phyloP scores from a whole-genome alignment of 35 echinoderm and acorn worm species.

The Ophiothrix spiculata region DNA sequence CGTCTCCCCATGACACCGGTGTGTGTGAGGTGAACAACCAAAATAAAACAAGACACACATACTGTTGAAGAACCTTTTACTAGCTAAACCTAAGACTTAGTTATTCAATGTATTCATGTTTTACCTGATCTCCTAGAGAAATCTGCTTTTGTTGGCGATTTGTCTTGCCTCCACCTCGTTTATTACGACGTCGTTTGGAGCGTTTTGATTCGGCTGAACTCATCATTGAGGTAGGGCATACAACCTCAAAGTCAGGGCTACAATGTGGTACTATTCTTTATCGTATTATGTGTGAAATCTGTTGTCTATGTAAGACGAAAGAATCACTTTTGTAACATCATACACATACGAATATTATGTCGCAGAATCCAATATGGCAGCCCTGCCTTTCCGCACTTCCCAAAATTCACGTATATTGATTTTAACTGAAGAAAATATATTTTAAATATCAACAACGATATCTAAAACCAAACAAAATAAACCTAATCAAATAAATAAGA shows the following conservation, averaged over 20 bases:
- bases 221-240: conserved; percentile 48
- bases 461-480: no score
- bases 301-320: not conserved
- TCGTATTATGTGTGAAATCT: not conserved
- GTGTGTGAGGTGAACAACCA: no score
- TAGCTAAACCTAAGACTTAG: no score
- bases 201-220: conserved; percentile 89
- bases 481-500: no score
- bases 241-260: not conserved
- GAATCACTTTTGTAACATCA: not conserved
- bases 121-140: conserved; percentile 22
- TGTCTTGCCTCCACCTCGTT: conserved; percentile 89
- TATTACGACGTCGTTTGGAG: conserved; percentile 85
- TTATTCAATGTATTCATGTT: no score
- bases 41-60: no score
- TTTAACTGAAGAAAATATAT: no score
- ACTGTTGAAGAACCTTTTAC: no score
- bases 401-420: not conserved
- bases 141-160: conserved; percentile 50
- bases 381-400: conserved; percentile 8
- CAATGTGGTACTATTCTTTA: not conserved
- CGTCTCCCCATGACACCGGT: no score
- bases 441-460: no score
- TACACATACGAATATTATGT: no score
- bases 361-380: conserved; percentile 9